Evolutionary conservation across 1,140 invertebrate species (phyloP).

Genomic region (Lutraria rhynchaena): DNA sequence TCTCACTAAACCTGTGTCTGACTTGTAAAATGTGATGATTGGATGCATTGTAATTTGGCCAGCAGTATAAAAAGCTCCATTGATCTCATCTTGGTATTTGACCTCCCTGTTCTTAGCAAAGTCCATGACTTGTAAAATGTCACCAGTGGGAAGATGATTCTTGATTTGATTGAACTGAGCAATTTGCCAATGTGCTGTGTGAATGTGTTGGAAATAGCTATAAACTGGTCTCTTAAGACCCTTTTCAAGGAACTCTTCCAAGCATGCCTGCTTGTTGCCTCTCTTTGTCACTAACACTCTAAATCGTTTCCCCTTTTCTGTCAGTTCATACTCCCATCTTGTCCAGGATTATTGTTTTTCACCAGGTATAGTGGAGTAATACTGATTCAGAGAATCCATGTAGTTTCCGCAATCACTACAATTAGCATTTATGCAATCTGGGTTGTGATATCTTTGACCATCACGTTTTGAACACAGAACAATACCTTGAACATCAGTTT

Average conservation of each 20-base stretch:
- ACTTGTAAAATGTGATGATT: conserved; percentile 26
- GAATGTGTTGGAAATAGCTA: conserved; percentile 25
- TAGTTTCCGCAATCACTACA: conserved; percentile 3
- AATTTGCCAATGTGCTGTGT: conserved; percentile 36
- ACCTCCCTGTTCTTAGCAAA: conserved; percentile 55
- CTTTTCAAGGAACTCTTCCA: conserved; percentile 16
- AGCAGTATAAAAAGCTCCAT: conserved; percentile 38
- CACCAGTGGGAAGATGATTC: conserved; percentile 27
- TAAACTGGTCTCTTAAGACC: background rate
- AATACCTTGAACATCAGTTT: background rate
- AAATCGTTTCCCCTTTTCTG: background rate
- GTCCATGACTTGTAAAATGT: conserved; percentile 31
- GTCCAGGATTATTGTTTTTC: conserved; percentile 3
- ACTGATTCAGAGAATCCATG: conserved; percentile 4
- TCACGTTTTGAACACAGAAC: background rate
- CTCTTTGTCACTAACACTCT: conserved; percentile 3
- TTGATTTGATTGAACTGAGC: conserved; percentile 35
- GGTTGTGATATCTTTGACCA: background rate
- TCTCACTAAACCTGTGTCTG: background rate
- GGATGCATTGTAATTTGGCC: conserved; percentile 50
- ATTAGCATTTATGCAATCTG: background rate
- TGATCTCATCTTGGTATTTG: conserved; percentile 46
- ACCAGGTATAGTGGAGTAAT: background rate
- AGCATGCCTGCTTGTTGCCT: background rate
- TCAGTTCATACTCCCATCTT: conserved; percentile 5